These are phyloP conservation scores for Trematomus bernacchii DNA, from an alignment of 2,797 vertebrate genomes.

Conservation along the genomic window DNA sequence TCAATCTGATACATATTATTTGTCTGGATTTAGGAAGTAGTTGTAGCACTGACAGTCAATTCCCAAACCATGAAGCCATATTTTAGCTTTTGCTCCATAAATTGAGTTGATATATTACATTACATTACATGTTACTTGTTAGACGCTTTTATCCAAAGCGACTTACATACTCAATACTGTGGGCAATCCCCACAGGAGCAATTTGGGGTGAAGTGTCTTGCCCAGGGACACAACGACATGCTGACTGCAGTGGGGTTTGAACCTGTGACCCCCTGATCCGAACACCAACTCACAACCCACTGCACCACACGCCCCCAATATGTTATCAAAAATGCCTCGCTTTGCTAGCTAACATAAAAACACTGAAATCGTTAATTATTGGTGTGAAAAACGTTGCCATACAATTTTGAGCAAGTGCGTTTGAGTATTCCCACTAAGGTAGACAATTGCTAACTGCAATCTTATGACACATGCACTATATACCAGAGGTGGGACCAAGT, in stretches of 20 bases:
- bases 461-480: not conserved
- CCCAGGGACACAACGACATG: too few relatives aligned
- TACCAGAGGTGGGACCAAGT: too few relatives aligned
- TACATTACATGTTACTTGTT: too few relatives aligned
- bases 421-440: not conserved
- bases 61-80: not conserved
- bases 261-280: too few relatives aligned
- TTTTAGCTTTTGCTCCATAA: not conserved
- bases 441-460: not conserved
- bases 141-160: too few relatives aligned
- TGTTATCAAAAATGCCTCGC: not conserved
- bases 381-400: not conserved
- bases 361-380: not conserved
- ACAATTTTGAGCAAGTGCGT: not conserved
- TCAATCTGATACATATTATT: too few relatives aligned
- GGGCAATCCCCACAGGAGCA: too few relatives aligned
- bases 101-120: slow-evolving; percentile 1
- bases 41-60: not conserved
- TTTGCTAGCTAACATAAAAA: not conserved
- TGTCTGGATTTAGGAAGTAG: not conserved
- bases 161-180: too few relatives aligned
- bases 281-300: too few relatives aligned
- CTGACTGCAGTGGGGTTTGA: too few relatives aligned
- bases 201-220: too few relatives aligned
- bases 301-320: too few relatives aligned